A percentile compares a stretch with the other conserved stretches of the same genome.
Conservation (phyloP, 2,797 vertebrate genomes). For the Cyprinella venusta region DNA sequence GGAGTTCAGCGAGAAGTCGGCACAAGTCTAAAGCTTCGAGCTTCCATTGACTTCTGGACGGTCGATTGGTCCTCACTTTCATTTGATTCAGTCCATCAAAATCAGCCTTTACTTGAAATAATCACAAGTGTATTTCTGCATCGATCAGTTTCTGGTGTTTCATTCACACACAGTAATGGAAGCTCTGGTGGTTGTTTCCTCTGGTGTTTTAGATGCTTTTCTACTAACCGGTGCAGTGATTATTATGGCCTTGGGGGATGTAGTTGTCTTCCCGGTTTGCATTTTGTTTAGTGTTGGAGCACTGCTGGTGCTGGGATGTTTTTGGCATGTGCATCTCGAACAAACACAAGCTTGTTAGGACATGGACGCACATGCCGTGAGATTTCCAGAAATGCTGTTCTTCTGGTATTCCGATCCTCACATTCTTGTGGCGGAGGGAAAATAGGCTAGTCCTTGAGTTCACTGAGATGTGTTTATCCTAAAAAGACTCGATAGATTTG, state of each 20-base stretch:
- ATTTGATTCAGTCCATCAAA: slow-evolving; percentile 13
- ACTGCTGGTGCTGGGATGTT: slow-evolving; percentile 30
- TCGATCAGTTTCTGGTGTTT: background rate
- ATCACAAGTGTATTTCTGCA: slow-evolving; percentile 7
- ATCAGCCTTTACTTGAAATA: background rate
- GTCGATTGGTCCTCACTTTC: slow-evolving; percentile 30
- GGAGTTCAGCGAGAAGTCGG: slow-evolving; percentile 47
- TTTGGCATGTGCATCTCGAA: slow-evolving; percentile 66
- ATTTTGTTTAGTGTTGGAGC: slow-evolving; percentile 49
- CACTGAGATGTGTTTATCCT: too few species aligned
- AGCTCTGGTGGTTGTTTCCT: slow-evolving; percentile 62
- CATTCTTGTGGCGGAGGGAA: slow-evolving; percentile 69
- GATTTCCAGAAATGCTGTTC: slow-evolving; percentile 49
- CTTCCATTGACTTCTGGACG: slow-evolving; percentile 70
- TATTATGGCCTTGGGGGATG: slow-evolving; percentile 59
- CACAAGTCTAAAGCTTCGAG: slow-evolving; percentile 70
- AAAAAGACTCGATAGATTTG: background rate
- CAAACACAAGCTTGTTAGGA: slow-evolving; percentile 67
- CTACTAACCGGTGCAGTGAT: slow-evolving; percentile 68
- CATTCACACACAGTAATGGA: slow-evolving; percentile 60
- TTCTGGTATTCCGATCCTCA: slow-evolving; percentile 52
- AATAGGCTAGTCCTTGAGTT: background rate
- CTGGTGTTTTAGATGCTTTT: slow-evolving; percentile 57
- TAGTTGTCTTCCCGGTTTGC: slow-evolving; percentile 55
- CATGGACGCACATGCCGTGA: slow-evolving; percentile 57